Conservation (phyloP, 2,113 vertebrate species). For the Campylorhamphus procurvoides region DNA sequence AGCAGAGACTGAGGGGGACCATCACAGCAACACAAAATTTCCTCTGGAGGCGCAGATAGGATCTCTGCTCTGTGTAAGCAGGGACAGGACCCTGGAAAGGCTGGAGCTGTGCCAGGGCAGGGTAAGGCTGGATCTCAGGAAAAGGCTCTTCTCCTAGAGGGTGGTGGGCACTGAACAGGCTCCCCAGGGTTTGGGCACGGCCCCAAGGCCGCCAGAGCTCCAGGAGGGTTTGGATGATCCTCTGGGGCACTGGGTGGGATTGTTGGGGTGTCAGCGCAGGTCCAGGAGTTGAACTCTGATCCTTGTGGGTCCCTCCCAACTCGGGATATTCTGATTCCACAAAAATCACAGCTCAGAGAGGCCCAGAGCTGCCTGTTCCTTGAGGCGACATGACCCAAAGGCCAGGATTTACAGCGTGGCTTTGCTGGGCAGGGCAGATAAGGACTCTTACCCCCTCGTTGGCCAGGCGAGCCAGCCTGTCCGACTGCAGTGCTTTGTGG, state of each 20-base stretch:
- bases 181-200: not conserved
- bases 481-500: constrained; percentile 92
- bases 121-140: fast-evolving
- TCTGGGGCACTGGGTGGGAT: not conserved
- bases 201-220: not conserved
- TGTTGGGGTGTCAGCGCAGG: not conserved
- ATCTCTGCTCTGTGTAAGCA: not conserved
- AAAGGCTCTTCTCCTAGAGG: not conserved
- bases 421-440: fast-evolving
- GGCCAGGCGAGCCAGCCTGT: constrained; percentile 90
- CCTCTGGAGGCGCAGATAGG: not conserved
- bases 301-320: not conserved
- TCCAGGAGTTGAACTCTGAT: no score
- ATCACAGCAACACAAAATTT: not conserved
- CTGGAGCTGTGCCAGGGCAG: not conserved
- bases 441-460: constrained; percentile 87
- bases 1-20: not conserved
- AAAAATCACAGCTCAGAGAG: fast-evolving
- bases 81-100: fast-evolving
- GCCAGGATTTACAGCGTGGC: fast-evolving
- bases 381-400: not conserved
- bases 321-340: not conserved
- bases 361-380: not conserved
- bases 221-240: not conserved
- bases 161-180: not conserved